phyloP scores from a whole-genome alignment of 2,888 invertebrate genomes.

The Andrena dorsata region DNA sequence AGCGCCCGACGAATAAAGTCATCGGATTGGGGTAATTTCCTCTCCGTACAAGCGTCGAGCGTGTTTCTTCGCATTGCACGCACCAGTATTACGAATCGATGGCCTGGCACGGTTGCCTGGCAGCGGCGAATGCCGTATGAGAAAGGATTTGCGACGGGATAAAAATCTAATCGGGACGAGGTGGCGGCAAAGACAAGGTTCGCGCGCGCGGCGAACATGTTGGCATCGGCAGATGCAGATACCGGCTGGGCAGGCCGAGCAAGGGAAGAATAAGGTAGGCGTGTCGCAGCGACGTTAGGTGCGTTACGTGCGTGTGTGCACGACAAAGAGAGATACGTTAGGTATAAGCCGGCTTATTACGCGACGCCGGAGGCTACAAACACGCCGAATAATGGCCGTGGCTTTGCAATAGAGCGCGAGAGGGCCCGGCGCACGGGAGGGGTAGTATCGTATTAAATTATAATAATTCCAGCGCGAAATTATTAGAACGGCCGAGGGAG shows the following conservation, averaged over 20 bases:
- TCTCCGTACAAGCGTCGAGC: not conserved
- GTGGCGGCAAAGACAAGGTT: slow-evolving; percentile 50
- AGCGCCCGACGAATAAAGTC: not conserved
- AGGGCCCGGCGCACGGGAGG: slow-evolving; percentile 52
- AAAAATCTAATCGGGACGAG: slow-evolving; percentile 44
- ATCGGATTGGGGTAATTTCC: not conserved
- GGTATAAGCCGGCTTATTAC: slow-evolving; percentile 76
- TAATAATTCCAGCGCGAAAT: slow-evolving; percentile 78
- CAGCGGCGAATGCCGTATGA: not conserved
- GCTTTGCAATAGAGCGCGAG: slow-evolving; percentile 59
- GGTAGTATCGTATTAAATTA: slow-evolving; percentile 79
- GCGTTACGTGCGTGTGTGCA: slow-evolving; percentile 71
- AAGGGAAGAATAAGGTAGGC: slow-evolving; percentile 74
- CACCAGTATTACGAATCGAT: not conserved
- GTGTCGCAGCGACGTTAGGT: slow-evolving; percentile 70
- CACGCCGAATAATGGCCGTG: slow-evolving; percentile 76
- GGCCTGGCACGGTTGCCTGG: not conserved
- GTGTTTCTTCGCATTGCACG: not conserved
- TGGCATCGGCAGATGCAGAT: slow-evolving; percentile 62
- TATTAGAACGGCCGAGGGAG: slow-evolving; percentile 65
- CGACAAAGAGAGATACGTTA: slow-evolving; percentile 70
- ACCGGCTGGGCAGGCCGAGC: slow-evolving; percentile 48
- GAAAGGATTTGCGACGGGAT: slow-evolving; percentile 12
- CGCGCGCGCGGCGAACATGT: slow-evolving; percentile 15
- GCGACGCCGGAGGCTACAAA: slow-evolving; percentile 74